Evolutionary conservation across 2,888 invertebrate species (phyloP), one percentile per base, ranked within the genome.

Genomic region (Scrobipalpa atriplicella): DNA sequence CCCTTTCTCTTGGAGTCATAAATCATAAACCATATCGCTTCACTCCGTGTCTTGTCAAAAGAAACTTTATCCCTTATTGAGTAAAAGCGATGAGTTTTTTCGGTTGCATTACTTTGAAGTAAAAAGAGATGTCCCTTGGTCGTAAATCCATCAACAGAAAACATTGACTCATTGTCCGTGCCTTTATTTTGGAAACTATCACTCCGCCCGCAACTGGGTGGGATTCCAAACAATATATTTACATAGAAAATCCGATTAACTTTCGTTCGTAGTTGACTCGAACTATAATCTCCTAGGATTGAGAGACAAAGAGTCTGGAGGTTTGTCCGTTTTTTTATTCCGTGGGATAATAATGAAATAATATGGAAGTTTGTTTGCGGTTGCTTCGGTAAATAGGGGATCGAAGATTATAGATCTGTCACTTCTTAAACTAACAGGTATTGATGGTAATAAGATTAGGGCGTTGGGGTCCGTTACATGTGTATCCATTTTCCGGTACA

Each of bases 191-290:
- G 71, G 70, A 77, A 72, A 73, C 70, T 71, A 70, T 69, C 70
- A 70, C 71, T 71, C 69, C 68, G 56, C 66, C 64, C 70, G 71
- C 80, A 79, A 80, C 81, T 81, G 82, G 83, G 82, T 78, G 82
- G 86, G 84, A 86, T 88, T 77, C 75, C 68, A 74, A 82, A 87
- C 86, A 89, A 87, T 83, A 83, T 79, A 77, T 82, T 85, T 83
- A 86, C 84, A 85, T 80, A 82, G 83, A 78, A 85, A 88, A 89
- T 88, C 85, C 84, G 86, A 87, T 89, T 89, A 89, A 78, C 82
- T 84, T 81, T 78, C 78, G 78, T 85, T 54, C 60, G 67, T 75
- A 68, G 75, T 76, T 77, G 76, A 79, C 76, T 79, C 78, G 80
- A 75, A 78, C 78, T 76, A 78, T 84, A 80, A 83, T 82, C 79